Evolutionary conservation across 1,140 invertebrate genomes (phyloP), one percentile per base, ranked within the genome.

Genomic region (Odontomachus brunneus): DNA sequence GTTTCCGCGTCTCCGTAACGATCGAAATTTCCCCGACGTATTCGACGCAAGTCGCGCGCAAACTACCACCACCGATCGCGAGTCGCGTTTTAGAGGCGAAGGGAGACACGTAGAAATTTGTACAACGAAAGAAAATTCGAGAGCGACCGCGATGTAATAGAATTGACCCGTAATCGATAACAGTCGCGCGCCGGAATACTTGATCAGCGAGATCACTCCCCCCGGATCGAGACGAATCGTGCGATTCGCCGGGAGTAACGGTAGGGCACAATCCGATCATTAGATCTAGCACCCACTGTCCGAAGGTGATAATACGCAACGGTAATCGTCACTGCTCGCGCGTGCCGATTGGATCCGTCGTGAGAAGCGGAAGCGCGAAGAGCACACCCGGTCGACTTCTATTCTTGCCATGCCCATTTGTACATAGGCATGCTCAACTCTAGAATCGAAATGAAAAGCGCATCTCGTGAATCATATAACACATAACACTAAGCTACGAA

Each of bases 391-490:
- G 57, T 87, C 86, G 73, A 84, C 86, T 88, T 88, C 59, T 66
- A 85, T 74, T 88, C 85, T 91, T 92, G 87, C 88, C 90, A 89
- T 92, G 92, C 90, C 90, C 91, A 92, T 93, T 89, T 93, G 92
- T 93, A 93, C 80, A 92, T 93, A 93, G 90, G 91, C 92, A 92
- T 93, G 92, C 90, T 84, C 91, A 91, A 92, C 91, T 89, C 88
- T 91, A 91, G 87, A 85, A 87, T 87, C 86, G 86, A 69, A 88
- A n/a, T n/a, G 57, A 44, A 33, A 84, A 66, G 81, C 75, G 67
- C 83, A 85, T 88, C n/a, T n/a, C 86, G 85, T 84, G 86, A 73
- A 84, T 90, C 84, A 86, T 71, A 59, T 78, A 89, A 91, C 88
- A 90, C 85, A 89, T 84, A 87, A 73, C 67, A 87, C 76, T 87